Evolutionary conservation across 2,797 vertebrate species (phyloP), one percentile per base, ranked within the genome.

Genomic region (Miichthys miiuy): DNA sequence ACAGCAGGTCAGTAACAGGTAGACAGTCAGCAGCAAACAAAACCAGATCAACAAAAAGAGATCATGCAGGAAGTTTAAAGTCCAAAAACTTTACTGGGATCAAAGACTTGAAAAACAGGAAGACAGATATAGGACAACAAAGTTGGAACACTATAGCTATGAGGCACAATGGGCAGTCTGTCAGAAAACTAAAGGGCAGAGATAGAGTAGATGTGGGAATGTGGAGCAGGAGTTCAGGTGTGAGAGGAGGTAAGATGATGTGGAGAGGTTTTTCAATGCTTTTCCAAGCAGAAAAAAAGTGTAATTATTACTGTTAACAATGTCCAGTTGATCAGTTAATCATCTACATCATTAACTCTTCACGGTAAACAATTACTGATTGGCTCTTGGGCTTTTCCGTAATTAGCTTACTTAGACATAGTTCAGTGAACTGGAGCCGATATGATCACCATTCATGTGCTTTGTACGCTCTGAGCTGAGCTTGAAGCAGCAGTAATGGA

Each of bases 1-100:
- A 51, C n/a, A 71, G 21, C n/a, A 71, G 21, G 76, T 69, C 25
- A 6, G 47, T 25, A 63, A 72, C 50, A 65, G 34, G 14, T 25
- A 13, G 51, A 18, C 42, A 30, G 20, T 27, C 64, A 69, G 23
- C 51, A 25, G 75, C 34, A 65, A 73, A 68, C 42, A 58, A 70
- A 70, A 52, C 23, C 10, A 38, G 34, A 38, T 9, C 8, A 38
- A 34, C 30, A 34, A 38, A 38, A 14, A 56, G 13, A 25, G 17
- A 64, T 42, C 12, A 60, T 20, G 51, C n/a, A 11, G 51, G 8
- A 8, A 67, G 62, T 2, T 2, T 38, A 25, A 79, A 54, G 68
- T 63, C 21, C 34, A 67, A 60, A 68, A 68, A 61, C 16, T 38
- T 44, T 38, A 2, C 8, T 38, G 25, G 25, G 57, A 68, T 75